Percentiles rank a stretch among this genome's conserved stretches.
phyloP scores from a whole-genome alignment of 23 tunicate species.

The Halocynthia aurantium region DNA sequence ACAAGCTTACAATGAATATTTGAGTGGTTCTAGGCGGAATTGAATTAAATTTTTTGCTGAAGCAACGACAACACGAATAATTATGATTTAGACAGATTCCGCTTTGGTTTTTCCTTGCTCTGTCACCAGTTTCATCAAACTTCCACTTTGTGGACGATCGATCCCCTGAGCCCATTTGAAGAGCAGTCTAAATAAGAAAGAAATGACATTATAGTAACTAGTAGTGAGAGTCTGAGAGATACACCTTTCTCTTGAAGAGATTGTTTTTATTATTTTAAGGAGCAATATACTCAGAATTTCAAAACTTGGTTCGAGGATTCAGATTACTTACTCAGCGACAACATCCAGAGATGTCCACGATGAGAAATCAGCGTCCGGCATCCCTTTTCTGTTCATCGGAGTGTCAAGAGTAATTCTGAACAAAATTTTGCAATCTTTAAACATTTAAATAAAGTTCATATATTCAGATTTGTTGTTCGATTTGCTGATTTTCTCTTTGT shows the following conservation, averaged over 20 bases:
- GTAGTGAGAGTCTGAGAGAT: not conserved
- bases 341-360: slow-evolving; percentile 87
- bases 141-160: slow-evolving; percentile 61
- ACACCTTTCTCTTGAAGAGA: no score
- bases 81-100: not conserved
- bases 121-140: slow-evolving; percentile 64
- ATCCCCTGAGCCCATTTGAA: slow-evolving; percentile 50
- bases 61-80: no score
- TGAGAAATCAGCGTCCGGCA: slow-evolving; percentile 88
- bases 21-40: no score
- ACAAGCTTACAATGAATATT: no score
- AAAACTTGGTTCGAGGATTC: no score
- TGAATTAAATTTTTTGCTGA: no score
- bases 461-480: no score
- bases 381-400: slow-evolving; percentile 85
- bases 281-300: no score
- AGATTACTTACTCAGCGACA: slow-evolving; percentile 60
- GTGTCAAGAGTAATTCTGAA: slow-evolving; percentile 83
- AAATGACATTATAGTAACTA: not conserved
- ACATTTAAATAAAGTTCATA: no score
- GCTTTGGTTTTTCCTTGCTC: slow-evolving; percentile 42
- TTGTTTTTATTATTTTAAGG: no score
- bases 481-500: no score
- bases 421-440: not conserved
- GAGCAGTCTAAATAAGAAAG: slow-evolving; percentile 25